Conservation (phyloP, 2,797 vertebrate species). For the Pseudochirops cupreus region DNA sequence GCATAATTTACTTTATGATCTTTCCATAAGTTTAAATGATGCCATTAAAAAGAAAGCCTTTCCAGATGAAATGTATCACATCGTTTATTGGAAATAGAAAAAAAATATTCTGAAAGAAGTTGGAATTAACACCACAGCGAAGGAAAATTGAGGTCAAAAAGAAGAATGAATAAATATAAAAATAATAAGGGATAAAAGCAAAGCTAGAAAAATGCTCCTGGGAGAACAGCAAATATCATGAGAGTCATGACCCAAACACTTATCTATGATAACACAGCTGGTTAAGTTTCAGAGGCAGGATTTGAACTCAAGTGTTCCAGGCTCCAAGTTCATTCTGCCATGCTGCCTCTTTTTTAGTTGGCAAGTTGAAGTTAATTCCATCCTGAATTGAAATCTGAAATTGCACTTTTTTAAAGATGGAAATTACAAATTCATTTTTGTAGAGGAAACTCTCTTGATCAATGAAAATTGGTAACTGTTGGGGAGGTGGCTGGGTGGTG, state of each 20-base stretch:
- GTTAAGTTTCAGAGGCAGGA: background rate
- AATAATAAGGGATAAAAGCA: constrained; percentile 48
- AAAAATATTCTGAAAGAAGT: constrained; percentile 52
- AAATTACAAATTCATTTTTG: constrained; percentile 78
- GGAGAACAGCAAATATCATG: constrained; percentile 60
- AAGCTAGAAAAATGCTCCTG: constrained; percentile 63
- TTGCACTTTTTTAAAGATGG: constrained; percentile 74
- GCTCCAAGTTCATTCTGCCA: background rate
- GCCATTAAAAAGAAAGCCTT: constrained; percentile 31
- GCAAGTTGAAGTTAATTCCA: constrained; percentile 61
- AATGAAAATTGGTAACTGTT: background rate
- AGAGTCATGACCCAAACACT: constrained; percentile 59
- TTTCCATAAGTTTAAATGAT: constrained; percentile 44
- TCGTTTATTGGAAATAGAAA: constrained; percentile 35
- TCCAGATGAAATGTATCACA: background rate
- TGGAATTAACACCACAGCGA: constrained; percentile 7
- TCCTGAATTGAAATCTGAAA: constrained; percentile 77
- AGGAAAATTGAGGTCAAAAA: constrained; percentile 45
- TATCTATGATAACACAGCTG: background rate
- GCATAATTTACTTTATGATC: constrained; percentile 9
- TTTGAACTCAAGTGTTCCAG: background rate
- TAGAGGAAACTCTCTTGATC: constrained; percentile 60
- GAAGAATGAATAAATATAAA: constrained; percentile 11
- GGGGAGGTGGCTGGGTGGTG: no score
- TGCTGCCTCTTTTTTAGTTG: background rate